Evolutionary conservation across 2,888 invertebrate genomes (phyloP).

Genomic region (Stictocephala bisonia): DNA sequence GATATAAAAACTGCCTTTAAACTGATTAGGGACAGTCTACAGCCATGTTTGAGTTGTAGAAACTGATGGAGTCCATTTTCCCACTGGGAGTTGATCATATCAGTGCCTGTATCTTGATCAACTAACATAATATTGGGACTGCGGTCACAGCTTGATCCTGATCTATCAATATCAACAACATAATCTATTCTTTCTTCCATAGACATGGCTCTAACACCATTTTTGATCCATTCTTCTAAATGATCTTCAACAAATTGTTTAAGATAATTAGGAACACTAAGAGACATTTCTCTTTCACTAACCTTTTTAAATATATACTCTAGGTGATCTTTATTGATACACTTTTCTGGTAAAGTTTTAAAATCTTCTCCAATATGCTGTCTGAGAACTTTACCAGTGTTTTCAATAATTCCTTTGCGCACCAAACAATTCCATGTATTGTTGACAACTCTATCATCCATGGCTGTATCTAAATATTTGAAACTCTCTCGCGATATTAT

Average conservation of each 20-base stretch:
- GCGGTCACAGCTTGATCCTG: slow-evolving; percentile 53
- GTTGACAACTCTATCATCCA: too few relatives aligned
- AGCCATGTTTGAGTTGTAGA: slow-evolving; percentile 64
- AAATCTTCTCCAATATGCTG: too few relatives aligned
- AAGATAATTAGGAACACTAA: slow-evolving; percentile 57
- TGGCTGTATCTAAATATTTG: too few relatives aligned
- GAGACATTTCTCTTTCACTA: slow-evolving; percentile 52
- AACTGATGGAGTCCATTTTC: slow-evolving; percentile 64
- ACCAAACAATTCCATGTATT: too few relatives aligned
- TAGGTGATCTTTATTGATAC: slow-evolving; percentile 49
- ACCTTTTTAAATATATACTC: slow-evolving; percentile 53
- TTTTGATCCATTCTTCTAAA: slow-evolving; percentile 59
- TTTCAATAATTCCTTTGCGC: too few relatives aligned
- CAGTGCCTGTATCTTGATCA: slow-evolving; percentile 63
- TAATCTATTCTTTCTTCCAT: slow-evolving; percentile 61
- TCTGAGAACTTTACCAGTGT: too few relatives aligned
- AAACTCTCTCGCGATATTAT: too few relatives aligned
- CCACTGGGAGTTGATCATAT: slow-evolving; percentile 63
- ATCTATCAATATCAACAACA: slow-evolving; percentile 60
- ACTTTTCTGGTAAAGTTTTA: too few relatives aligned
- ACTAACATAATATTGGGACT: slow-evolving; percentile 60
- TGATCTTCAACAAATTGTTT: slow-evolving; percentile 58
- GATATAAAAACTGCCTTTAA: slow-evolving; percentile 64
- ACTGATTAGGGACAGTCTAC: slow-evolving; percentile 60
- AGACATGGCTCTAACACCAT: slow-evolving; percentile 60